These are phyloP conservation scores for Pecten maximus DNA, from an alignment of 2,888 invertebrate species.

Conservation along the genomic window DNA sequence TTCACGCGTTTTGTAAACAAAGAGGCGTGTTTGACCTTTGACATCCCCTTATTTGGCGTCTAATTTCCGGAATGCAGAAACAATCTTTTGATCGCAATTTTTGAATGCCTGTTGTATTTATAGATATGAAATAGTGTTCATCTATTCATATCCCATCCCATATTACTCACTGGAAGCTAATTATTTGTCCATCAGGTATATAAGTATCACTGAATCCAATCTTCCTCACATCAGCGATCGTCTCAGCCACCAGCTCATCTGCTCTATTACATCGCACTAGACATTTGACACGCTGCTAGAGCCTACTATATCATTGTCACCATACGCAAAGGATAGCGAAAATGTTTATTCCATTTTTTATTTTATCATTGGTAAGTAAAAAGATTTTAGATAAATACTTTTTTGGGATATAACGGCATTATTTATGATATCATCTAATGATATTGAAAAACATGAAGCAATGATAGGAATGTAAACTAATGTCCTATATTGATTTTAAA, in stretches of 20 bases:
- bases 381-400: background rate
- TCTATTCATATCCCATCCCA: constrained; percentile 25
- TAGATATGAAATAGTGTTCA: background rate
- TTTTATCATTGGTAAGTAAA: constrained; percentile 4
- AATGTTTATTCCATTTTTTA: background rate
- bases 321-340: background rate
- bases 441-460: too few species aligned
- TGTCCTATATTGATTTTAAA: too few species aligned
- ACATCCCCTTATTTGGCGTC: background rate
- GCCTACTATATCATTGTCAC: background rate
- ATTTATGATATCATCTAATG: too few species aligned
- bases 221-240: background rate
- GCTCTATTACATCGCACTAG: background rate
- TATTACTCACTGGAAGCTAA: background rate
- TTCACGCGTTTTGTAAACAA: background rate
- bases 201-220: background rate
- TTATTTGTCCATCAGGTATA: constrained; percentile 2
- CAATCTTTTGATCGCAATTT: background rate
- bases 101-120: constrained; percentile 5
- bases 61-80: background rate
- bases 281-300: background rate
- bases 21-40: background rate
- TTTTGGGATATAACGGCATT: too few species aligned
- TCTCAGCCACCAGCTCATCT: background rate
- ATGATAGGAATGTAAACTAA: too few species aligned